phyloP scores from a whole-genome alignment of 2,113 vertebrate genomes.

The Petrocephalus microphthalmus region DNA sequence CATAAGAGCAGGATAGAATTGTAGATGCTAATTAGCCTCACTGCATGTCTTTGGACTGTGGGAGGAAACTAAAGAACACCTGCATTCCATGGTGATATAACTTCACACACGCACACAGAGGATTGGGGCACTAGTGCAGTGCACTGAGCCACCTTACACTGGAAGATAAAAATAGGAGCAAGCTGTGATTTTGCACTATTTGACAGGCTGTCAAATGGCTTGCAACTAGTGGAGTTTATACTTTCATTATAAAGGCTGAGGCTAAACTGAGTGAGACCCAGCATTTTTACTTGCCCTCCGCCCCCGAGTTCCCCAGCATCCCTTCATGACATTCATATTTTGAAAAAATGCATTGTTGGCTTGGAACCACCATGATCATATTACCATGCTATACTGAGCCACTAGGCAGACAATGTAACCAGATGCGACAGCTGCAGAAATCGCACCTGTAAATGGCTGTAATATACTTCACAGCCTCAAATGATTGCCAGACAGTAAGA shows the following conservation, averaged over 20 bases:
- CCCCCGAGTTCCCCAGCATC: not conserved
- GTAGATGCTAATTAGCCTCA: not conserved
- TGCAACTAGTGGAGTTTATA: not conserved
- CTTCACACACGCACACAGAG: not conserved
- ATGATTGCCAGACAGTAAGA: not conserved
- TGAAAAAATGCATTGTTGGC: not conserved
- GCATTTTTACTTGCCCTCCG: not conserved
- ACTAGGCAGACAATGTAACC: not conserved
- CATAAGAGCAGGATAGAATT: not conserved
- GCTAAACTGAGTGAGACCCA: not conserved
- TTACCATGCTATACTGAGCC: not conserved
- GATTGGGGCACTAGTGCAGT: not conserved
- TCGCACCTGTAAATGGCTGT: not conserved
- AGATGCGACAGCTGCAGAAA: not conserved
- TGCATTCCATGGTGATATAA: not conserved
- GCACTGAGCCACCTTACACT: not conserved
- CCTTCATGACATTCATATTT: not conserved
- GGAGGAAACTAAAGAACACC: not conserved
- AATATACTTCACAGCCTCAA: not conserved
- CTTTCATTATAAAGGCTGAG: not conserved
- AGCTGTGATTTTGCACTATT: not conserved
- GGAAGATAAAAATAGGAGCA: not conserved
- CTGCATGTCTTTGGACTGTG: not conserved
- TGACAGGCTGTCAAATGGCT: not conserved
- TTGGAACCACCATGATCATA: not conserved